Evolutionary conservation across 2,797 vertebrate species (phyloP).

Genomic region (Danio jaintianensis): DNA sequence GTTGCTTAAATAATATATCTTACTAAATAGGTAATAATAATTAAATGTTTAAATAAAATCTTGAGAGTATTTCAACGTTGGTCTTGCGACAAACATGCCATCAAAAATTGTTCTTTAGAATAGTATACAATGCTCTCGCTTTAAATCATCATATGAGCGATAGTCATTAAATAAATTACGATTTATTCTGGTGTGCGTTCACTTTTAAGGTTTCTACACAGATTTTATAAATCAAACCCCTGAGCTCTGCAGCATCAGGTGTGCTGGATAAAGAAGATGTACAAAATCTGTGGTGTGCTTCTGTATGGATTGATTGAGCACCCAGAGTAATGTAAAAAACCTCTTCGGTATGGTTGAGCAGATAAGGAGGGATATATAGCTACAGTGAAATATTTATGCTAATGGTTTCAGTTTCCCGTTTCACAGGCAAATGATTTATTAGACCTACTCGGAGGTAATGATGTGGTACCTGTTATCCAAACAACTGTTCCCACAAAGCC

Average conservation of each 20-base stretch:
- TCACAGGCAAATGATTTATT: slow-evolving; percentile 94
- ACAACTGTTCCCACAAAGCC: slow-evolving; percentile 89
- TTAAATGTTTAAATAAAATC: no score
- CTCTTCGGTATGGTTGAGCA: background rate
- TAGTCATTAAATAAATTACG: no score
- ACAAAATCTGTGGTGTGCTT: background rate
- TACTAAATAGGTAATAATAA: no score
- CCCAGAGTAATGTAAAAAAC: background rate
- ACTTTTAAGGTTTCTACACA: no score
- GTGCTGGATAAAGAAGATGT: background rate
- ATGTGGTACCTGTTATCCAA: slow-evolving; percentile 92
- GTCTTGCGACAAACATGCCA: no score
- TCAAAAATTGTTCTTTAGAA: no score
- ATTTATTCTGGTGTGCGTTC: no score
- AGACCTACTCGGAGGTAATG: slow-evolving; percentile 92
- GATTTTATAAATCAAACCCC: no score
- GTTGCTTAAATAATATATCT: no score
- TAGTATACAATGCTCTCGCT: no score
- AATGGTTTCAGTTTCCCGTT: background rate
- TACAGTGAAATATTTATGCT: background rate
- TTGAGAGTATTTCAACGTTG: no score
- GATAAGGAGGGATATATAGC: background rate
- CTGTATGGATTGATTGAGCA: background rate
- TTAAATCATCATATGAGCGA: no score
- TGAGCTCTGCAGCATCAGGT: background rate